A percentile compares a stretch with the other conserved stretches of the same genome.
These are phyloP conservation scores for Syrista parreyssii DNA, from an alignment of 2,888 invertebrate genomes.

Conservation along the genomic window DNA sequence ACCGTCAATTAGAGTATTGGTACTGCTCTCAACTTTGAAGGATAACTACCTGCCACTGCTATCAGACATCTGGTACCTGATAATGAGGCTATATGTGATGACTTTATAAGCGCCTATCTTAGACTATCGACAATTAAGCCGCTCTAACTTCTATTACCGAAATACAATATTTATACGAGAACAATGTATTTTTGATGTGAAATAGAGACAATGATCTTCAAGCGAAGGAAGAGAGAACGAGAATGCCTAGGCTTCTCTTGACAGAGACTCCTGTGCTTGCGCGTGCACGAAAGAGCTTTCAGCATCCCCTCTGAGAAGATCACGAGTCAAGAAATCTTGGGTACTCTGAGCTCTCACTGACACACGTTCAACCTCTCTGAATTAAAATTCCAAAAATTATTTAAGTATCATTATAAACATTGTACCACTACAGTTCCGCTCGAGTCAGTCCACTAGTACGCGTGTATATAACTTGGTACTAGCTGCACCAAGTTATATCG, in stretches of 20 bases:
- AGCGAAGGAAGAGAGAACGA: conserved; percentile 10
- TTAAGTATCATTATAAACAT: too few relatives aligned
- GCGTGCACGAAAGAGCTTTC: neutral
- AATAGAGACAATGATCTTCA: conserved; percentile 1
- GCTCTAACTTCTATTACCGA: conserved; percentile 42
- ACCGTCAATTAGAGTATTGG: conserved; percentile 13
- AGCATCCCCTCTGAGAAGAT: conserved; percentile 9
- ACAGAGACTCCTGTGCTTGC: conserved; percentile 10
- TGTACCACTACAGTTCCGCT: too few relatives aligned
- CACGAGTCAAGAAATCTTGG: conserved; percentile 19
- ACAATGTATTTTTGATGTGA: conserved; percentile 30
- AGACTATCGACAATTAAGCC: conserved; percentile 50
- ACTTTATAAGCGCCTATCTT: conserved; percentile 39
- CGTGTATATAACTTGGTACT: too few relatives aligned
- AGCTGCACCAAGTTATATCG: too few relatives aligned
- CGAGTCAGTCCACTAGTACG: too few relatives aligned
- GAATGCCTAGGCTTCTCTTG: conserved; percentile 17
- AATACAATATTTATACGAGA: conserved; percentile 48
- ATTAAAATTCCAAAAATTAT: too few relatives aligned
- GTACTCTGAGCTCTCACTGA: neutral
- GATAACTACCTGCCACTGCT: too few relatives aligned
- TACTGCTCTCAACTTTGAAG: too few relatives aligned
- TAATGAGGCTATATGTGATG: too few relatives aligned
- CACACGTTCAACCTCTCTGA: too few relatives aligned
- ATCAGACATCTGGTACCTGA: too few relatives aligned